Evolutionary conservation across 2,113 vertebrate genomes (phyloP).

Genomic region (Geococcyx californianus): DNA sequence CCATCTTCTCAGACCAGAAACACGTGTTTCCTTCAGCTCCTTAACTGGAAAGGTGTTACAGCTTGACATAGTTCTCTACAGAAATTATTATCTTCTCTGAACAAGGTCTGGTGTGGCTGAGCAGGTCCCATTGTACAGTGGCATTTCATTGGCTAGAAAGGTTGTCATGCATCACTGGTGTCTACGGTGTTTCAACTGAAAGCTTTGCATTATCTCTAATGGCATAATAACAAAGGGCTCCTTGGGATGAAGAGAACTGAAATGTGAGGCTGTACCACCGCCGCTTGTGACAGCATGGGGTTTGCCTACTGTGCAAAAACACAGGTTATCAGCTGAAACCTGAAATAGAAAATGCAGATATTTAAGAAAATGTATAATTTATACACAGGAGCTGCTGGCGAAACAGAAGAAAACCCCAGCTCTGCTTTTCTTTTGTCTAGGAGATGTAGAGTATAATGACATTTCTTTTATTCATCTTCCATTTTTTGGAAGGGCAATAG

Average conservation of each 20-base stretch:
- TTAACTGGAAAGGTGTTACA: not conserved
- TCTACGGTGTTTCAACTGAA: not conserved
- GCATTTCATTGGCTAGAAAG: not conserved
- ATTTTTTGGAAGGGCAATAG: slow-evolving; percentile 32
- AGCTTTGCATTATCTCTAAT: not conserved
- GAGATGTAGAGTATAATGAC: slow-evolving; percentile 13
- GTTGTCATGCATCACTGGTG: not conserved
- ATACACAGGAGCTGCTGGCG: slow-evolving; percentile 46
- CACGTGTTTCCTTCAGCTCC: not conserved
- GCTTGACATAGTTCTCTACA: not conserved
- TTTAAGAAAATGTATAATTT: slow-evolving; percentile 73
- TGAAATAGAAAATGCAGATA: slow-evolving; percentile 72
- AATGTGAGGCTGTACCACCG: slow-evolving; percentile 24
- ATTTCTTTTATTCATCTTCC: not conserved
- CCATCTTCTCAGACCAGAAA: not conserved
- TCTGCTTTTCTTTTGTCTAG: slow-evolving; percentile 27
- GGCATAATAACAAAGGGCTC: slow-evolving; percentile 17
- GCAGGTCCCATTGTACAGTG: not conserved
- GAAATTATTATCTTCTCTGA: not conserved
- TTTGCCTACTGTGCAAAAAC: slow-evolving; percentile 63
- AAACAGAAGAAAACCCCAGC: not conserved
- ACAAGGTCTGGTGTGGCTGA: not conserved
- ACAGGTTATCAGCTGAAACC: slow-evolving; percentile 69
- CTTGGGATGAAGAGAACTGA: slow-evolving; percentile 9
- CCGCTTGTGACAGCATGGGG: slow-evolving; percentile 39